Base-by-base conservation (phyloP, 2,888 invertebrate species). In the Molanna angustata region DNA sequence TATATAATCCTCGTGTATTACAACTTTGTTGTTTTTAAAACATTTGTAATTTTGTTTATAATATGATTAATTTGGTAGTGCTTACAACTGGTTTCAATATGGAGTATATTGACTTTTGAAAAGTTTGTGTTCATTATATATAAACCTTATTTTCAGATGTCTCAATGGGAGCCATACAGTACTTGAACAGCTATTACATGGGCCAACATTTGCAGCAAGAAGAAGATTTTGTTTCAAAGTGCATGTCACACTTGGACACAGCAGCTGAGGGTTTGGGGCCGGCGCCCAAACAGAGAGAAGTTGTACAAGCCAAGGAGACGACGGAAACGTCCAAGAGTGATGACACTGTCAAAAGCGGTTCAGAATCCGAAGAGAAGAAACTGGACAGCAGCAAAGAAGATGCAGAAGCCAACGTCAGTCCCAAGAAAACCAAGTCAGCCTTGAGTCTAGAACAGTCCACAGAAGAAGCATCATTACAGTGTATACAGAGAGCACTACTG, bases 151-250 rank as follows among this genome's bases (percentile, higher is more conserved):
- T 16, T 64, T 1, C 63, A 71, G 94, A 95, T 66, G 95, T 96
- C 1, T 94, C 94, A 60, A 86, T 94, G 84, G 90, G 94, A 2
- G 94, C 95, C 1, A 95, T 95, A 62, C 93, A 94, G 67, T 94
- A 94, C 67, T 80, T 96, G 50, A 96, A 95, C 69, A 88, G 88
- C 65, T 94, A 93, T 70, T 96, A 95, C 71, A 93, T 95, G 84
- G 90, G 92, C 4, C 89, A 93, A 56, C 90, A 92, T 65, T 69
- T 95, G 37, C 90, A 93, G 61, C 86, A 92, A 63, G 95, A 95
- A 70, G 88, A 90, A 54, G 94, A 95, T 66, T 96, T 96, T 69
- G 90, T 96, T 1, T 84, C 90, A 35, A 88, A 93, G 61, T 95
- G 95, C 68, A 95, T 95, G 94, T 88, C 88, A 45, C 91, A 93